Conservation (phyloP, 2,888 invertebrate genomes). For the Neuroscelio doddi region DNA sequence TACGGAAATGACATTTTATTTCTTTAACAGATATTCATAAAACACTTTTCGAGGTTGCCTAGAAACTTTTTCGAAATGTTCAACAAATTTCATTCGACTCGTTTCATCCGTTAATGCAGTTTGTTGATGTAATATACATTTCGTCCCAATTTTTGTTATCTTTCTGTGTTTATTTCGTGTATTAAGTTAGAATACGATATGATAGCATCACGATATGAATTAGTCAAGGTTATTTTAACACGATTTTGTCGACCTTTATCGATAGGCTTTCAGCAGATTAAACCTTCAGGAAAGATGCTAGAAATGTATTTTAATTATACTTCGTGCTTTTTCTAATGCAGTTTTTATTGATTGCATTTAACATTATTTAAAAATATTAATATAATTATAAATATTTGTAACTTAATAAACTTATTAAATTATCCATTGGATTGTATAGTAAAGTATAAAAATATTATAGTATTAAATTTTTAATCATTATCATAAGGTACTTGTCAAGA, state of each 20-base stretch:
- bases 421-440: too few relatives aligned
- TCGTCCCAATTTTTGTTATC: constrained; percentile 26
- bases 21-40: too few relatives aligned
- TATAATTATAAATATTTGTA: too few relatives aligned
- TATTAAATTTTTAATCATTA: too few relatives aligned
- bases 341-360: constrained; percentile 1
- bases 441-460: too few relatives aligned
- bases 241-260: constrained; percentile 46
- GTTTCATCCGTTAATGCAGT: neutral
- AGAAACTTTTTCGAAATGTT: too few relatives aligned
- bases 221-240: constrained; percentile 45
- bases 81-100: too few relatives aligned
- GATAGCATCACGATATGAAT: constrained; percentile 39
- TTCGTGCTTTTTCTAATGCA: constrained; percentile 19
- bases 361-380: too few relatives aligned
- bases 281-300: constrained; percentile 22
- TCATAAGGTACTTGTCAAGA: too few relatives aligned
- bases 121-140: constrained; percentile 13
- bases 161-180: constrained; percentile 29
- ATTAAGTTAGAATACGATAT: constrained; percentile 12
- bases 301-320: constrained; percentile 35
- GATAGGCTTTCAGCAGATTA: constrained; percentile 42
- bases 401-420: too few relatives aligned
- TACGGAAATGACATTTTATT: too few relatives aligned
- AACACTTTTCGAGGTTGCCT: too few relatives aligned